Evolutionary conservation across 2,888 invertebrate species (phyloP).

Genomic region (Tanytarsus gracilentus): DNA sequence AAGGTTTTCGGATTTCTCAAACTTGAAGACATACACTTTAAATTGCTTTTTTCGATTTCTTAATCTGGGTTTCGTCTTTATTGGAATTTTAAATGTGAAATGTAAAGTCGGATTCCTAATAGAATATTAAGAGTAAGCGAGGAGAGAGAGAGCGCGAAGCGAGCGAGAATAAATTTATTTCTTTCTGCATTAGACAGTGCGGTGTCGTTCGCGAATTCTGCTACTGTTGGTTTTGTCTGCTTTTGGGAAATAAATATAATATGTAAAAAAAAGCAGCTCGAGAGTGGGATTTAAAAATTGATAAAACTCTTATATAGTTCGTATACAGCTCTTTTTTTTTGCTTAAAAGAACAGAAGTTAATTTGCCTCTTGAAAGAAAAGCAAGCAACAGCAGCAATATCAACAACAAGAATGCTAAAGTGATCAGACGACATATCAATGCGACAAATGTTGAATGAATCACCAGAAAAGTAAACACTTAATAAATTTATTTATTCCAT

Average conservation of each 20-base stretch:
- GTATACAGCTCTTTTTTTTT: constrained; percentile 14
- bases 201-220: constrained; percentile 20
- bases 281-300: constrained; percentile 23
- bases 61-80: constrained; percentile 16
- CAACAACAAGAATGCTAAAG: constrained; percentile 18
- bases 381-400: too few relatives aligned
- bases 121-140: too few relatives aligned
- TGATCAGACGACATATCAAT: constrained; percentile 11
- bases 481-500: too few relatives aligned
- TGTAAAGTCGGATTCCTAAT: constrained; percentile 2
- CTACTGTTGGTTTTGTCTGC: constrained; percentile 18
- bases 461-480: too few relatives aligned
- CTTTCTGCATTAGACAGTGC: constrained; percentile 19
- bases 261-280: not conserved
- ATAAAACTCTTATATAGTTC: constrained; percentile 18
- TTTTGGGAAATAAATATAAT: not conserved
- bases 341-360: constrained; percentile 17
- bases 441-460: constrained; percentile 26
- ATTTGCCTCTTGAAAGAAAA: too few relatives aligned
- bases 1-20: constrained; percentile 12
- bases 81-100: constrained; percentile 10
- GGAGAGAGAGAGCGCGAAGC: not conserved
- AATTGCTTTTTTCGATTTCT: constrained; percentile 29
- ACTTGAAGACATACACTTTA: constrained; percentile 20
- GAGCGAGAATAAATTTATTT: constrained; percentile 15